Base-by-base conservation (phyloP, 2,797 vertebrate genomes). In the Dendrocincla tyrannina region DNA sequence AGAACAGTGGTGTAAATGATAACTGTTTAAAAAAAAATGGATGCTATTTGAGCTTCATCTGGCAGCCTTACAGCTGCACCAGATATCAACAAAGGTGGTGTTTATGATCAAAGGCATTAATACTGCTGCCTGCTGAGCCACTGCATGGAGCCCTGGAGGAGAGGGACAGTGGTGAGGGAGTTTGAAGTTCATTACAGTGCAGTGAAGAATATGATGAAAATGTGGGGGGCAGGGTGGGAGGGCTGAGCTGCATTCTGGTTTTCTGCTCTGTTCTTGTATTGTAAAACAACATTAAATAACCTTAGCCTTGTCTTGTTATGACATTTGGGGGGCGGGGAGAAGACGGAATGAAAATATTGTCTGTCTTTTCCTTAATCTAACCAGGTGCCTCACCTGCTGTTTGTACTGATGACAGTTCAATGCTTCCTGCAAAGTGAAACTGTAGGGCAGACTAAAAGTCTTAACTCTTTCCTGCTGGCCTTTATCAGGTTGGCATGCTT, bases 391-490 rank as follows among this genome's bases (percentile, higher is more conserved):
- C 76, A 79, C 67, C 62, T 92, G 9, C 69, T 90, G 22, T 85
- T 83, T 76, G 47, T 89, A 81, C 56, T 80, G 75, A 56, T 81
- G 69, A 17, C 73, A 84, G 47, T 69, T 92, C 87, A 89, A 76
- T 91, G 50, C 66, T 84, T 81, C 82, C 79, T 96, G 79, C 77
- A 70, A 47, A 93, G 63, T 56, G 74, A 88, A 86, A 70, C 77
- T 63, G 8, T 85, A 82, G 89, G 88, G 66, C 67, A 94, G 67
- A 60, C 69, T 93, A 49, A 76, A 84, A 91, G 63, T 82, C 37
- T 81, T 88, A 81, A 72, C 62, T 81, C 85, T 86, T 86, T 91
- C 78, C 37, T 90, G 74, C 92, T 92, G 77, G 55, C 85, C 73
- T 91, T 92, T 70, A 67, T 76, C 47, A 73, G 52, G n/a, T 67